phyloP scores from a whole-genome alignment of 1,140 invertebrate genomes.

The Pseudomyrmex dendroicus region DNA sequence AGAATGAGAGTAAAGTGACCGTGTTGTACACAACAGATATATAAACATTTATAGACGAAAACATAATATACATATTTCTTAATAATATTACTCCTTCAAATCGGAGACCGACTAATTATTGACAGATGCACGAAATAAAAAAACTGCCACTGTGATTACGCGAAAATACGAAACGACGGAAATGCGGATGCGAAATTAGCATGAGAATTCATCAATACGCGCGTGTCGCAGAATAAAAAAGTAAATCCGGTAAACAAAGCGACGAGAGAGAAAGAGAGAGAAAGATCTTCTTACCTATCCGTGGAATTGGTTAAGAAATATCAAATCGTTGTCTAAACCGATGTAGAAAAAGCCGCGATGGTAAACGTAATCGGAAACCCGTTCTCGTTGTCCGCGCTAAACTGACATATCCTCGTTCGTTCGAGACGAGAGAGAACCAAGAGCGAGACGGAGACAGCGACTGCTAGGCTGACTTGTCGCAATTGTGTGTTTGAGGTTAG shows the following conservation, averaged over 20 bases:
- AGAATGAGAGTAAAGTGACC: too few relatives aligned
- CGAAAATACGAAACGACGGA: too few relatives aligned
- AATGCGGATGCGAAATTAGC: too few relatives aligned
- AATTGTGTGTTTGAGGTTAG: conserved; percentile 61
- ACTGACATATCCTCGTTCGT: conserved; percentile 61
- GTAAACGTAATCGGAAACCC: not conserved
- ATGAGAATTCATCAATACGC: too few relatives aligned
- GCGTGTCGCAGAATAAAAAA: not conserved
- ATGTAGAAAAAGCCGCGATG: not conserved
- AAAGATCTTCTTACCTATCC: too few relatives aligned
- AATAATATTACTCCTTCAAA: too few relatives aligned
- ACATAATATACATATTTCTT: too few relatives aligned
- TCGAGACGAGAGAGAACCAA: not conserved
- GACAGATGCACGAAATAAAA: too few relatives aligned
- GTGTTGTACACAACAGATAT: too few relatives aligned
- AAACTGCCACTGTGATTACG: too few relatives aligned
- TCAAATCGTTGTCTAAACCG: conserved; percentile 5
- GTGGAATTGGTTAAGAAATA: conserved; percentile 19
- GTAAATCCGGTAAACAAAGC: not conserved
- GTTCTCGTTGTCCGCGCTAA: conserved; percentile 43
- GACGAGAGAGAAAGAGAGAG: not conserved
- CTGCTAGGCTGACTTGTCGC: not conserved
- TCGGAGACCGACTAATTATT: too few relatives aligned
- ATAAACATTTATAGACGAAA: too few relatives aligned
- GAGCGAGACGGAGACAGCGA: not conserved